phyloP scores from a whole-genome alignment of 2,113 vertebrate species.

The Bos taurus region DNA sequence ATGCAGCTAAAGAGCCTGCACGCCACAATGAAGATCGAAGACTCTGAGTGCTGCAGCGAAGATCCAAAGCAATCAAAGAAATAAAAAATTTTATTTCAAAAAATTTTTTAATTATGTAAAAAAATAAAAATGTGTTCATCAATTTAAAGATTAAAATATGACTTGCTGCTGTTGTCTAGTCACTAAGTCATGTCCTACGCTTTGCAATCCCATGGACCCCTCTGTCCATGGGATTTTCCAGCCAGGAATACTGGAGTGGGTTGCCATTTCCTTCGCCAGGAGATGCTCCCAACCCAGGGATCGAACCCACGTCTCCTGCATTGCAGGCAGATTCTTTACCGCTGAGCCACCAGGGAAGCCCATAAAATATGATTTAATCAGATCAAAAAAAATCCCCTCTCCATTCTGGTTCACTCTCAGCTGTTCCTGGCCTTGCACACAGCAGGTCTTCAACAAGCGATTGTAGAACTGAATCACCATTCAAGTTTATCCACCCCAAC shows the following conservation, averaged over 20 bases:
- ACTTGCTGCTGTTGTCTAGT: not conserved
- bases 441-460: not conserved
- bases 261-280: not conserved
- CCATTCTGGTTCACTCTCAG: not conserved
- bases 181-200: not conserved
- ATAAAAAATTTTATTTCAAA: not conserved
- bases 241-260: not conserved
- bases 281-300: not conserved
- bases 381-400: not conserved
- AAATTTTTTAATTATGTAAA: not conserved
- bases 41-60: not conserved
- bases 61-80: not conserved
- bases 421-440: not conserved
- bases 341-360: not conserved
- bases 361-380: not conserved
- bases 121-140: not conserved
- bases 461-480: not conserved
- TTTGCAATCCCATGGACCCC: not conserved
- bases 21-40: not conserved
- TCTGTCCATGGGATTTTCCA: not conserved
- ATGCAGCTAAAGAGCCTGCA: not conserved
- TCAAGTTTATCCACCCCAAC: not conserved
- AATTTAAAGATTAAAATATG: not conserved
- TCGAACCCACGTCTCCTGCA: not conserved
- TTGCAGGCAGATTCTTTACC: not conserved